Evolutionary conservation across 2,888 invertebrate species (phyloP).

Genomic region (Dyspetes luteomarginatus): DNA sequence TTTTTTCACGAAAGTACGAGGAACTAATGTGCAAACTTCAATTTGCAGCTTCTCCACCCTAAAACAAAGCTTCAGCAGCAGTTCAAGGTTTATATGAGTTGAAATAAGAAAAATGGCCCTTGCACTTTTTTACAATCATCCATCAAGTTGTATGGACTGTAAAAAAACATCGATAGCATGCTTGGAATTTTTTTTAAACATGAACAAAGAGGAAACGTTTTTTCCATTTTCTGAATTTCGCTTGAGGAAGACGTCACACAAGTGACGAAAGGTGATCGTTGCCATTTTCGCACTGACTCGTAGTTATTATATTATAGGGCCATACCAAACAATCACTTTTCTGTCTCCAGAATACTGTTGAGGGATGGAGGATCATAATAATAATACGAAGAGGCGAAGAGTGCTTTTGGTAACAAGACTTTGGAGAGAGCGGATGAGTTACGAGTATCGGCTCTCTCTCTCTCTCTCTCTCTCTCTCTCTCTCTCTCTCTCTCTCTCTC

Average conservation of each 20-base stretch:
- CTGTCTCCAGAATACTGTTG: conserved; percentile 19
- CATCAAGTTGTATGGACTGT: neutral
- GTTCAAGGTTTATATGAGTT: no score
- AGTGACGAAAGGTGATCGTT: conserved; percentile 12
- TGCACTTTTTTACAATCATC: no score
- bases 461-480: conserved; percentile 9
- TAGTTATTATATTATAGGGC: neutral
- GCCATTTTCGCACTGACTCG: neutral
- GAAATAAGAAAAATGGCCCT: no score
- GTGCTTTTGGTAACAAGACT: conserved; percentile 54
- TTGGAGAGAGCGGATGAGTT: conserved; percentile 55
- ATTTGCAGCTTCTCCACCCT: no score
- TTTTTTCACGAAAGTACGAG: no score
- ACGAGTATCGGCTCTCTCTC: conserved; percentile 57
- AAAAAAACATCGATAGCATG: neutral
- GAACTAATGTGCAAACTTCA: no score
- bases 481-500: neutral
- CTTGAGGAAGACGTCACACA: conserved; percentile 15
- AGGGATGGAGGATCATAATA: conserved; percentile 24
- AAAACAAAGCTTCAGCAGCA: no score
- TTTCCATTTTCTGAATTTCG: neutral
- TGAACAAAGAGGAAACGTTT: no score
- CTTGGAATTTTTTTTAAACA: neutral
- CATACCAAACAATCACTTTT: conserved; percentile 6
- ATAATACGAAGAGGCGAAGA: conserved; percentile 13